A percentile compares a stretch with the other conserved stretches of the same genome.
Conservation (phyloP, 2,113 vertebrate genomes). For the Etheostoma cragini region DNA sequence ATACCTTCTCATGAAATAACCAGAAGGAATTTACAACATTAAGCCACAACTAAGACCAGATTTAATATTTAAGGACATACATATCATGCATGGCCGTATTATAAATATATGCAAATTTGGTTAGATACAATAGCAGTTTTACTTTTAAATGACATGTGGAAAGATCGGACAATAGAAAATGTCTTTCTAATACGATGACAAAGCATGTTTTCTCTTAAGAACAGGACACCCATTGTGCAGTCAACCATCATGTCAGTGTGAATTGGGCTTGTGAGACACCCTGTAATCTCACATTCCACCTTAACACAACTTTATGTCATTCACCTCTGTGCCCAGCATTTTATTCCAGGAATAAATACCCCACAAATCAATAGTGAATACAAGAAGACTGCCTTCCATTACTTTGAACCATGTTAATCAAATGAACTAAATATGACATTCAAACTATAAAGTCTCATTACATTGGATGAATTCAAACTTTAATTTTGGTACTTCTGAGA, state of each 20-base stretch:
- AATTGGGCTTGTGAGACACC: not conserved
- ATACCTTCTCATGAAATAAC: not conserved
- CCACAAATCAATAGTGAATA: not conserved
- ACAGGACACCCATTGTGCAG: not conserved
- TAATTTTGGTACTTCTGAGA: not conserved
- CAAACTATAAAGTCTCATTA: not conserved
- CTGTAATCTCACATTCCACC: not conserved
- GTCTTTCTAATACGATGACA: not conserved
- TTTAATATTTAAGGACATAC: not conserved
- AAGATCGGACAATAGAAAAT: too few relatives aligned
- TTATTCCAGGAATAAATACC: not conserved
- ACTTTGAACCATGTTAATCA: not conserved
- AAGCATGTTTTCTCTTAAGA: not conserved
- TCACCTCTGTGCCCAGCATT: not conserved
- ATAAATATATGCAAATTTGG: too few relatives aligned
- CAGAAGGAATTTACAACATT: not conserved
- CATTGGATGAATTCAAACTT: not conserved
- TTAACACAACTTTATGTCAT: not conserved
- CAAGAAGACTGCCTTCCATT: not conserved
- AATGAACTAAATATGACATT: not conserved
- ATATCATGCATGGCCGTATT: too few relatives aligned
- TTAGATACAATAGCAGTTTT: too few relatives aligned
- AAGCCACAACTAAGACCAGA: not conserved
- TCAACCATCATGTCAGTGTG: not conserved
- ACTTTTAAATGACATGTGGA: too few relatives aligned